phyloP scores from a whole-genome alignment of 2,888 invertebrate species.

The Crossocerus cetratus region DNA sequence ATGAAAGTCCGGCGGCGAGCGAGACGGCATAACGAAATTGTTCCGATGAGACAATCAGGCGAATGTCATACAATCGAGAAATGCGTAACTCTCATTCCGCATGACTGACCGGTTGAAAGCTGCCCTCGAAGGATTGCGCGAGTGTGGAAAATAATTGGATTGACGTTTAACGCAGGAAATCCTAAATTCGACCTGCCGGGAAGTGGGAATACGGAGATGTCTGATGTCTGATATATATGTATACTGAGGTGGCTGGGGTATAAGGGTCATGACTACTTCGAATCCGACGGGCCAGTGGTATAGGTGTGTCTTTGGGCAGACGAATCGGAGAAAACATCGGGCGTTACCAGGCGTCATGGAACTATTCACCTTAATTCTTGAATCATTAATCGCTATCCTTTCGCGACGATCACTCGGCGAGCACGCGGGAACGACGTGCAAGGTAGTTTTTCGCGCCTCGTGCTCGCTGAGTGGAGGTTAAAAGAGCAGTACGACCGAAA shows the following conservation, averaged over 20 bases:
- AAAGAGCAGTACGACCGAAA: conserved; percentile 27
- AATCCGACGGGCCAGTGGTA: conserved; percentile 46
- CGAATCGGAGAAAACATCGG: conserved; percentile 42
- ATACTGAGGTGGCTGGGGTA: too few relatives aligned
- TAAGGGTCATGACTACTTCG: conserved; percentile 12
- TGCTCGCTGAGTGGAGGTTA: conserved; percentile 20
- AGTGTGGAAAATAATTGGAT: too few relatives aligned
- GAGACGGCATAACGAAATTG: too few relatives aligned
- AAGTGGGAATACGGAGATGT: too few relatives aligned
- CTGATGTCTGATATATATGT: too few relatives aligned
- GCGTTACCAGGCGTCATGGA: conserved; percentile 58
- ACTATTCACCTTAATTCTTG: conserved; percentile 57
- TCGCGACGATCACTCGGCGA: conserved; percentile 22
- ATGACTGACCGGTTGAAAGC: too few relatives aligned
- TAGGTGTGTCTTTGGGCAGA: conserved; percentile 44
- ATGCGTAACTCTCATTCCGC: too few relatives aligned
- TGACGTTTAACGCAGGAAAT: too few relatives aligned
- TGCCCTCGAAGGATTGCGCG: too few relatives aligned
- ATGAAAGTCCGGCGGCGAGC: background rate
- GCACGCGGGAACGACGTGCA: conserved; percentile 6
- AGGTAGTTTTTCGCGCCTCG: conserved; percentile 19
- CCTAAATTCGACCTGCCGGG: too few relatives aligned
- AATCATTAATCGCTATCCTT: conserved; percentile 40
- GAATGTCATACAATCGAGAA: too few relatives aligned
- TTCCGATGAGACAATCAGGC: too few relatives aligned